phyloP scores from a whole-genome alignment of 2,797 vertebrate genomes.

The Staurois parvus region DNA sequence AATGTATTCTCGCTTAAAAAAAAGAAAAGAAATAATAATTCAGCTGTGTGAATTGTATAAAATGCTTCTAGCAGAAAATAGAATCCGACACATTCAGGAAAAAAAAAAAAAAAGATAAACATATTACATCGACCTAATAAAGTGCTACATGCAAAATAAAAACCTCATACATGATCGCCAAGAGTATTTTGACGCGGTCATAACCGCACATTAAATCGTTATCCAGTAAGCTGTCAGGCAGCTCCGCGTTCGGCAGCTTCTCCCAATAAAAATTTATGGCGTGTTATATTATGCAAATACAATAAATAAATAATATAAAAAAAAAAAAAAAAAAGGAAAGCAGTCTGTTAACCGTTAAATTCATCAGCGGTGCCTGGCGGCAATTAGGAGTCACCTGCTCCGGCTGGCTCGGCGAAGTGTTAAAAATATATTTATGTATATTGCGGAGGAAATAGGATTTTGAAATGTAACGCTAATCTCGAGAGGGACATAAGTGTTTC shows the following conservation, averaged over 20 bases:
- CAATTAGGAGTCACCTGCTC: neutral
- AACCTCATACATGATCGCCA: neutral
- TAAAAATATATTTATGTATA: slow-evolving; percentile 20
- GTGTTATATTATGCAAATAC: neutral
- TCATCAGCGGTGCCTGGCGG: neutral
- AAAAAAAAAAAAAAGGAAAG: neutral
- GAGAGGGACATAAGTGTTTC: slow-evolving; percentile 6
- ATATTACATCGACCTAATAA: neutral
- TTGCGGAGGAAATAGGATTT: slow-evolving; percentile 11
- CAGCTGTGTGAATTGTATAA: too few relatives aligned
- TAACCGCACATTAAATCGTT: neutral
- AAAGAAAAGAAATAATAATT: too few relatives aligned
- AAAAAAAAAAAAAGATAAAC: slow-evolving; percentile 4
- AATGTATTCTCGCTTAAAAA: too few relatives aligned
- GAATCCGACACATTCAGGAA: too few relatives aligned
- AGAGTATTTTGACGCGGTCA: neutral
- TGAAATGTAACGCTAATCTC: slow-evolving; percentile 17
- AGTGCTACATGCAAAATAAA: slow-evolving; percentile 12
- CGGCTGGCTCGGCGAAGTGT: neutral
- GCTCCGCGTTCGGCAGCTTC: neutral
- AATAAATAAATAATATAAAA: neutral
- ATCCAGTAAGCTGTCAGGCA: neutral
- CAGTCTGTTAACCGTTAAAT: neutral
- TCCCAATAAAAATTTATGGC: slow-evolving; percentile 6
- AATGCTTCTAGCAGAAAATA: too few relatives aligned